Percentiles rank a stretch among this genome's conserved stretches.
phyloP scores from a whole-genome alignment of 2,888 invertebrate species.

The Bimastos eiseni region DNA sequence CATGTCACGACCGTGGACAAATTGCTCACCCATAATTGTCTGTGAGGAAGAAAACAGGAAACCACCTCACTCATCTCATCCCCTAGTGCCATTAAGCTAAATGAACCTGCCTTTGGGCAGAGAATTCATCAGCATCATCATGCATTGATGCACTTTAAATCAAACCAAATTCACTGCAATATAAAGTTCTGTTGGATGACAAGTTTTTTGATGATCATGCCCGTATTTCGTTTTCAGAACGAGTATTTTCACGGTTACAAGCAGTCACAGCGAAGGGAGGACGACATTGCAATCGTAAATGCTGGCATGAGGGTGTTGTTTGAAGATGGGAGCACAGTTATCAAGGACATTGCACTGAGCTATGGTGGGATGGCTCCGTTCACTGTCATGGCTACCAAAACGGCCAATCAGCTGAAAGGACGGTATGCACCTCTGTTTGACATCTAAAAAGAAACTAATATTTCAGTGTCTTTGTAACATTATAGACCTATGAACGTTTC shows the following conservation, averaged over 20 bases:
- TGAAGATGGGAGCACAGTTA: slow-evolving; percentile 62
- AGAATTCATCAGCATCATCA: too few species aligned
- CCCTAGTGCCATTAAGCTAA: too few species aligned
- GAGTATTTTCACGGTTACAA: slow-evolving; percentile 81
- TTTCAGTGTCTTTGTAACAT: not conserved
- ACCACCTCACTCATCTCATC: too few species aligned
- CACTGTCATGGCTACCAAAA: slow-evolving; percentile 74
- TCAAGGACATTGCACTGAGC: slow-evolving; percentile 73
- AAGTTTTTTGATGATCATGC: not conserved
- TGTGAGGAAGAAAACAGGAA: too few species aligned
- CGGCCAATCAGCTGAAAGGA: slow-evolving; percentile 67
- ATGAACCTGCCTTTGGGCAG: too few species aligned
- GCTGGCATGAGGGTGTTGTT: slow-evolving; percentile 75
- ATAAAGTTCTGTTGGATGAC: not conserved
- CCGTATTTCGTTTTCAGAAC: slow-evolving; percentile 64
- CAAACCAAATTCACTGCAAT: not conserved
- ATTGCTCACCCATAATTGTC: too few species aligned
- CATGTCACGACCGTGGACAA: too few species aligned
- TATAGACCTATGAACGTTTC: not conserved
- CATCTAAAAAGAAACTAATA: not conserved
- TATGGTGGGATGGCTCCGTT: slow-evolving; percentile 92
- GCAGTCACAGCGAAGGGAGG: slow-evolving; percentile 86
- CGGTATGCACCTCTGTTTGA: slow-evolving; percentile 47
- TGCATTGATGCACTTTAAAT: too few species aligned
- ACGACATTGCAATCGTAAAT: slow-evolving; percentile 94